These are phyloP conservation scores for Wasmannia auropunctata DNA, from an alignment of 1,140 invertebrate genomes.

Conservation along the genomic window DNA sequence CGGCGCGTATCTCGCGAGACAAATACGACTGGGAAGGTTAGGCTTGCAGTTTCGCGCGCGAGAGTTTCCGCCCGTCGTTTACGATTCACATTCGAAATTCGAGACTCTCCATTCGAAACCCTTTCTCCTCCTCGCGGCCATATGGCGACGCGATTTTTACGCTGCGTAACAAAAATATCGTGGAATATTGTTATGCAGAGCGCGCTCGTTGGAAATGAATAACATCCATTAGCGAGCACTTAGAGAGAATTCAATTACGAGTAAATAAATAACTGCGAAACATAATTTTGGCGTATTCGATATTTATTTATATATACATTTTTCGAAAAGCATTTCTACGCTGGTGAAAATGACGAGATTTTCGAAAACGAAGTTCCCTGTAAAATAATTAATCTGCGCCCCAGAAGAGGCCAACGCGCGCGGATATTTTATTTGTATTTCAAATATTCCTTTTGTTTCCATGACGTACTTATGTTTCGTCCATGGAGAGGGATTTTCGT, in stretches of 20 bases:
- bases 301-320: conserved; percentile 26
- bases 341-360: not conserved
- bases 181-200: conserved; percentile 1
- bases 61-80: conserved; percentile 19
- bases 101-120: not conserved
- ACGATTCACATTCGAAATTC: conserved; percentile 12
- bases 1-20: conserved; percentile 53
- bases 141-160: conserved; percentile 17
- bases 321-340: not conserved
- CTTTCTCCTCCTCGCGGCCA: not conserved
- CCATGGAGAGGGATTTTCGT: conserved; percentile 31
- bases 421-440: conserved; percentile 54
- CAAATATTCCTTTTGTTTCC: conserved; percentile 54
- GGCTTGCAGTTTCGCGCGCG: not conserved
- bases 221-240: conserved; percentile 45
- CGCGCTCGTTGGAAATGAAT: not conserved
- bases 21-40: conserved; percentile 6
- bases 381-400: conserved; percentile 37
- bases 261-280: conserved; percentile 19
- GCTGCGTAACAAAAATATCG: not conserved
- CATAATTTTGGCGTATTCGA: not conserved
- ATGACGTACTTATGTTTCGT: conserved; percentile 40
- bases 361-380: not conserved
- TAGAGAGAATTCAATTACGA: conserved; percentile 9
- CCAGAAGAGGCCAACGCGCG: conserved; percentile 2